Percentiles rank a stretch among this genome's conserved stretches.
Conservation (phyloP, 2,797 vertebrate genomes). For the Salarias fasciatus region DNA sequence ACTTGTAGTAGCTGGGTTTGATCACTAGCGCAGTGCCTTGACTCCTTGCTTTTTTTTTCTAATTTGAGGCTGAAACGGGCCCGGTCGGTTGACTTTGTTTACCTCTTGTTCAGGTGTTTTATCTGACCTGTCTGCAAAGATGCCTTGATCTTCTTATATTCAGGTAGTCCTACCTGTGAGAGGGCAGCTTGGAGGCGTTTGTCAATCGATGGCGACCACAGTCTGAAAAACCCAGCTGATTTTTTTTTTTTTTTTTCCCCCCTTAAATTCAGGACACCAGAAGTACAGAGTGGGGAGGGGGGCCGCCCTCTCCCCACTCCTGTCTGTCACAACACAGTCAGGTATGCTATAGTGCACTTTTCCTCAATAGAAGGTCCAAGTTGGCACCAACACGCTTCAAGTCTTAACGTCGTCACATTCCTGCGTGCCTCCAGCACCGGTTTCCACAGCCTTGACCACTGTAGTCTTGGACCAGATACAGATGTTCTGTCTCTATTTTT, state of each 20-base stretch:
- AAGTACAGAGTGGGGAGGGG: conserved; percentile 35
- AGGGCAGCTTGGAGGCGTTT: conserved; percentile 61
- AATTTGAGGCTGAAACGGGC: conserved; percentile 48
- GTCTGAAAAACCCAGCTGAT: conserved; percentile 39
- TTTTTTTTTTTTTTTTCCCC: not conserved
- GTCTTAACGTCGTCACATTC: conserved; percentile 80
- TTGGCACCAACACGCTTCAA: conserved; percentile 60
- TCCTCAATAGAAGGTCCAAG: conserved; percentile 54
- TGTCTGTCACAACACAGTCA: conserved; percentile 51
- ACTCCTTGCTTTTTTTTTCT: conserved; percentile 56
- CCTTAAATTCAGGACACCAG: conserved; percentile 55
- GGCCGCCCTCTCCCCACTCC: conserved; percentile 21
- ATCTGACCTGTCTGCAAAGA: conserved; percentile 47
- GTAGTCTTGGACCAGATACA: conserved; percentile 69
- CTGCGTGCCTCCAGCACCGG: conserved; percentile 67
- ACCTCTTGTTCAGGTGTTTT: conserved; percentile 61
- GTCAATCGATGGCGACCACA: conserved; percentile 32
- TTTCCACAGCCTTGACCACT: conserved; percentile 59
- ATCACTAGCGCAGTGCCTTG: conserved; percentile 74
- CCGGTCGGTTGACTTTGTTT: conserved; percentile 61
- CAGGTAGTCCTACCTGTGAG: conserved; percentile 60
- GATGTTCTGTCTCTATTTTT: conserved; percentile 74
- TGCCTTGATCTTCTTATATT: conserved; percentile 56
- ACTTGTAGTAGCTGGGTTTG: conserved; percentile 65
- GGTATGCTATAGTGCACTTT: conserved; percentile 76